Conservation (phyloP, 2,797 vertebrate species). For the Schizothorax lantsangensis region DNA sequence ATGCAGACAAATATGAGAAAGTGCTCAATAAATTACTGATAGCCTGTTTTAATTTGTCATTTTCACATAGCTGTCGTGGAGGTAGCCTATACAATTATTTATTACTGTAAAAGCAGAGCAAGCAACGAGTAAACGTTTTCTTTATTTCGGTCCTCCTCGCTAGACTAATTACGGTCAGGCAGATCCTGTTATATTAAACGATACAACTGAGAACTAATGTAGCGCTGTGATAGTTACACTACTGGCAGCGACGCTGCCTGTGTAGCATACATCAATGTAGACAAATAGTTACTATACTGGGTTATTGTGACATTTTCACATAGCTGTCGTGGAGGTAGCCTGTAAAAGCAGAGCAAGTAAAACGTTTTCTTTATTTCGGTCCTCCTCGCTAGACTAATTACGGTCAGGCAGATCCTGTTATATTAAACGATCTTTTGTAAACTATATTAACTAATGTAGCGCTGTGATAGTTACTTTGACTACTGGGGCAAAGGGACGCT, state of each 20-base stretch:
- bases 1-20: background rate
- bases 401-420: no score
- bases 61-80: background rate
- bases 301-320: no score
- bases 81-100: no score
- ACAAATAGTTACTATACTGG: no score
- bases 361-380: no score
- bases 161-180: background rate
- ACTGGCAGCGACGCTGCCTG: no score
- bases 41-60: background rate
- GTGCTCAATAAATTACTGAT: background rate
- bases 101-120: background rate
- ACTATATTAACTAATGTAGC: background rate
- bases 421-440: no score
- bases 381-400: no score
- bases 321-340: no score
- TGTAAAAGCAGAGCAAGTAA: no score
- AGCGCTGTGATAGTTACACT: background rate
- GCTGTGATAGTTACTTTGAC: background rate
- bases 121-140: background rate
- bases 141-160: accelerated
- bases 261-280: no score
- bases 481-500: slow-evolving; percentile 12
- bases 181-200: background rate
- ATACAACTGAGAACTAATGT: background rate